A percentile compares a stretch with the other conserved stretches of the same genome.
These are phyloP conservation scores for Nyctibius bracteatus DNA, from an alignment of 2,113 vertebrate species.

Conservation along the genomic window DNA sequence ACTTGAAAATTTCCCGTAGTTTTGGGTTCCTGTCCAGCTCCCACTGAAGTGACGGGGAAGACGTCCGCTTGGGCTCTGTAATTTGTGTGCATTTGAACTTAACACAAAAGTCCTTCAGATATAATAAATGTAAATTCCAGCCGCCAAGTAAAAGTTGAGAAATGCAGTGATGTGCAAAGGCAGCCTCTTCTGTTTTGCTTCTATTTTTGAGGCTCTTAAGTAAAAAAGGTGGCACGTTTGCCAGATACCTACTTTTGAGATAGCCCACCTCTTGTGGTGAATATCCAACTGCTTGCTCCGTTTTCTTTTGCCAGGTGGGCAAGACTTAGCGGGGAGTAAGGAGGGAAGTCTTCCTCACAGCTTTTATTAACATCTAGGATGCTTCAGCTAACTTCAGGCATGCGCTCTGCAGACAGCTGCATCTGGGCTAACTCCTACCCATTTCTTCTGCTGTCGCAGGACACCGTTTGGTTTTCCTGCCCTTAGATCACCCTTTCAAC, in stretches of 20 bases:
- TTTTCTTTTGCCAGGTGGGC: background rate
- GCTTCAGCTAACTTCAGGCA: fast-evolving
- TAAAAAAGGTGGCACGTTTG: background rate
- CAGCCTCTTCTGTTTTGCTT: background rate
- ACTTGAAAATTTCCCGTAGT: constrained; percentile 32
- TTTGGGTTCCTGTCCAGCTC: background rate
- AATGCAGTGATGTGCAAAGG: background rate
- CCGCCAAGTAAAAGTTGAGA: background rate
- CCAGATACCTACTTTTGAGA: background rate
- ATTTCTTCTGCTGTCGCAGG: background rate
- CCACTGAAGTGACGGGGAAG: background rate
- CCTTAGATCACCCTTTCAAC: background rate
- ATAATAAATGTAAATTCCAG: background rate
- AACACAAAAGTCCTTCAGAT: background rate
- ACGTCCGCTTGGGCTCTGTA: background rate
- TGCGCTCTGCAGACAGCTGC: background rate
- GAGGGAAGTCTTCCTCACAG: background rate
- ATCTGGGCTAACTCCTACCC: background rate
- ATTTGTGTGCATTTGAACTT: background rate
- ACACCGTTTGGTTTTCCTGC: background rate
- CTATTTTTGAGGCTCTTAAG: background rate
- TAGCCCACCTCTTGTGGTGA: background rate
- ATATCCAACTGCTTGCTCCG: background rate
- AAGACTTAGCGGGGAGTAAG: background rate
- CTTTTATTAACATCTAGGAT: background rate